Conservation (phyloP, 2,113 vertebrate genomes). For the Poecilia latipinna region DNA sequence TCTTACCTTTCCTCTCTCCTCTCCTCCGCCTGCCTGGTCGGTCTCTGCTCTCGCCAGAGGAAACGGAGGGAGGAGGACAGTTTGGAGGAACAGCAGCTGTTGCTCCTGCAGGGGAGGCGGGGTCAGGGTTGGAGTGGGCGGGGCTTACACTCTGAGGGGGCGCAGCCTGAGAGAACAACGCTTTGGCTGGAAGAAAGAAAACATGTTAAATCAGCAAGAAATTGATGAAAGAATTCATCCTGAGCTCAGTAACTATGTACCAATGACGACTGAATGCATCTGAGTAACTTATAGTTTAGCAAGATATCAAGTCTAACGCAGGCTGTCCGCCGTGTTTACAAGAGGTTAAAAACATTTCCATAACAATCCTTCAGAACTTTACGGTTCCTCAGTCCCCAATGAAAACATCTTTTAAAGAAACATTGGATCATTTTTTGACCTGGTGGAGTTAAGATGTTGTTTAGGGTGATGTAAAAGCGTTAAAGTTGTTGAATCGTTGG, state of each 20-base stretch:
- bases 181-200: conserved; percentile 47
- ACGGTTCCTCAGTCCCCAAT: too few species aligned
- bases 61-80: neutral
- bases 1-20: conserved; percentile 47
- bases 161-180: conserved; percentile 7
- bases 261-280: too few species aligned
- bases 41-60: conserved; percentile 23
- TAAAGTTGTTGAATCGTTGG: neutral
- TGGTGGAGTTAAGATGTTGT: neutral
- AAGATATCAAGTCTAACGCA: too few species aligned
- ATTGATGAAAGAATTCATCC: neutral
- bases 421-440: too few species aligned
- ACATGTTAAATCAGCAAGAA: neutral
- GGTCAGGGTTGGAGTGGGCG: conserved; percentile 21
- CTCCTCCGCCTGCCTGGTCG: conserved; percentile 36
- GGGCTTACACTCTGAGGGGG: conserved; percentile 10
- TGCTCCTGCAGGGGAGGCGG: neutral
- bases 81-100: conserved; percentile 4
- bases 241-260: too few species aligned
- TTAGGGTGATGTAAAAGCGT: neutral
- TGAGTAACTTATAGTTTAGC: too few species aligned
- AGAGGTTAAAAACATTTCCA: too few species aligned
- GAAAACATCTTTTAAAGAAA: too few species aligned
- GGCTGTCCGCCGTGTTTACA: too few species aligned
- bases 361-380: too few species aligned